A percentile compares a stretch with the other conserved stretches of the same genome.
Conservation (phyloP, 2,888 invertebrate genomes). For the Synanthedon vespiformis region DNA sequence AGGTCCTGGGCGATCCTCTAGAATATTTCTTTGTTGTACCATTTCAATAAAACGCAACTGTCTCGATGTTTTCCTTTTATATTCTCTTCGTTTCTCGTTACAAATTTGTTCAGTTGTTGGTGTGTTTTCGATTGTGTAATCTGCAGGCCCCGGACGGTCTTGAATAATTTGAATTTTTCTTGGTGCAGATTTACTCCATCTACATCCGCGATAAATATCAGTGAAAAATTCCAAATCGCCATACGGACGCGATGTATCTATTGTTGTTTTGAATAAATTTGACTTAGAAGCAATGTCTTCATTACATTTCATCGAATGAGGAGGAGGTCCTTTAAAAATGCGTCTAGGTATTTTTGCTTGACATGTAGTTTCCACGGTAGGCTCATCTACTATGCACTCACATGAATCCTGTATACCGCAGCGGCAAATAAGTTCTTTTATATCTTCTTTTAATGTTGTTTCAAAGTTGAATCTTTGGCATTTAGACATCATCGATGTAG, state of each 20-base stretch:
- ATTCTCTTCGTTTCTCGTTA: slow-evolving; percentile 33
- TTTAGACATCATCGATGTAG: slow-evolving; percentile 35
- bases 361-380: slow-evolving; percentile 19
- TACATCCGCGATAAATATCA: slow-evolving; percentile 47
- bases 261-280: slow-evolving; percentile 12
- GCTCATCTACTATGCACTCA: slow-evolving; percentile 26
- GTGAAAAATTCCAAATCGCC: slow-evolving; percentile 29
- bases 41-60: slow-evolving; percentile 47
- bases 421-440: slow-evolving; percentile 38
- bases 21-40: slow-evolving; percentile 32
- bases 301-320: slow-evolving; percentile 15
- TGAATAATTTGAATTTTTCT: slow-evolving; percentile 17
- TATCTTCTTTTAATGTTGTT: slow-evolving; percentile 31
- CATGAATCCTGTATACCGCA: slow-evolving; percentile 36
- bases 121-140: slow-evolving; percentile 25
- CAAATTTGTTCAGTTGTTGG: slow-evolving; percentile 24
- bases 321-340: slow-evolving; percentile 35
- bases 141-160: slow-evolving; percentile 39
- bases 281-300: slow-evolving; percentile 19
- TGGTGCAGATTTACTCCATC: slow-evolving; percentile 49
- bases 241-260: slow-evolving; percentile 29
- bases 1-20: slow-evolving; percentile 41
- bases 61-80: slow-evolving; percentile 35
- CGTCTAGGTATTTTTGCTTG: slow-evolving; percentile 28
- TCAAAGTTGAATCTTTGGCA: slow-evolving; percentile 45